Conservation (phyloP, 1,140 invertebrate genomes). For the Drosophila miranda region DNA sequence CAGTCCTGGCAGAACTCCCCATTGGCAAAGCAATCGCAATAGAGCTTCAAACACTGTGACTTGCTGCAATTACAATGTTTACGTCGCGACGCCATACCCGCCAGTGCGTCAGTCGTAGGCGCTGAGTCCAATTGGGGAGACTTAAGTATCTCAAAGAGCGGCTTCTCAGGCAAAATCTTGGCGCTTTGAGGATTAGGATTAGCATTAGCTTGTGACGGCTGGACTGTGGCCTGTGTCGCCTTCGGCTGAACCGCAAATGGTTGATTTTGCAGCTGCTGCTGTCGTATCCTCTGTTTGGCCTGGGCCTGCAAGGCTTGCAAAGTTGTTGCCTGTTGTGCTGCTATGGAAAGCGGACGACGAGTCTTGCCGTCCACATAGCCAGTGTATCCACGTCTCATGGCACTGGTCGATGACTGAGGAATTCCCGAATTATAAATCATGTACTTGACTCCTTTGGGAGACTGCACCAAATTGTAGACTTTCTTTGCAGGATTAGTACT, state of each 20-base stretch:
- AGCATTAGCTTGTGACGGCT: constrained; percentile 1
- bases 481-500: constrained; percentile 29
- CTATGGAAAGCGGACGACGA: constrained; percentile 26
- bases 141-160: constrained; percentile 59
- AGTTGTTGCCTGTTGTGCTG: constrained; percentile 41
- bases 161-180: constrained; percentile 41
- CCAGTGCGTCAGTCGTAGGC: constrained; percentile 34
- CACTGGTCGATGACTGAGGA: constrained; percentile 40
- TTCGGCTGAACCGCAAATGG: constrained; percentile 3
- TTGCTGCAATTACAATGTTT: constrained; percentile 97
- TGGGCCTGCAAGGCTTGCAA: constrained; percentile 50
- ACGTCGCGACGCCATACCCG: constrained; percentile 47
- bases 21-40: constrained; percentile 99
- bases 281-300: constrained; percentile 39
- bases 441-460: constrained; percentile 53
- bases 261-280: constrained; percentile 48
- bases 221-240: constrained; percentile 5
- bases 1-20: constrained; percentile 99
- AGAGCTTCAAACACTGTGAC: constrained; percentile 99
- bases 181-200: constrained; percentile 1
- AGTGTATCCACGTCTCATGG: constrained; percentile 62
- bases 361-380: constrained; percentile 49
- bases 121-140: constrained; percentile 25
- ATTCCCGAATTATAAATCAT: constrained; percentile 57
- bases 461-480: constrained; percentile 58